These are phyloP conservation scores for Drosophila rhopaloa DNA, from an alignment of 1,140 invertebrate species.

Conservation along the genomic window DNA sequence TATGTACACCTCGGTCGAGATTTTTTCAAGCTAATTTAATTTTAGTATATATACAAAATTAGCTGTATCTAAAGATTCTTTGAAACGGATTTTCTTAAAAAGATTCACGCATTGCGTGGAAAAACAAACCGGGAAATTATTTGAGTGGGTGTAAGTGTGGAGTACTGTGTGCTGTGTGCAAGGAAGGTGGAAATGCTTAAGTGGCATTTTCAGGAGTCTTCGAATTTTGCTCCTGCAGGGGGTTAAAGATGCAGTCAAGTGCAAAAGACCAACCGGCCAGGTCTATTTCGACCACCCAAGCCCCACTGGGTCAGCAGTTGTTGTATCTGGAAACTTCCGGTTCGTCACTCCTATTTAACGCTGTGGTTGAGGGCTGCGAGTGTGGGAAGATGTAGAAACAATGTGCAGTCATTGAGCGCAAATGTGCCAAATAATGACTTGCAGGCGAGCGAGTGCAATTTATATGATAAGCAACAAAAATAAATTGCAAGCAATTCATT, in stretches of 20 bases:
- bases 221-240: conserved; percentile 6
- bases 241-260: conserved; percentile 69
- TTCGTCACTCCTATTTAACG: conserved; percentile 65
- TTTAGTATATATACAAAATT: too few species aligned
- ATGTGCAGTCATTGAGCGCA: conserved; percentile 81
- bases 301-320: conserved; percentile 46
- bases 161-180: conserved; percentile 3
- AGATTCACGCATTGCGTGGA: neutral
- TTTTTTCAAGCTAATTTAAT: too few species aligned
- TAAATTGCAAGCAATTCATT: conserved; percentile 81
- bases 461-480: conserved; percentile 82
- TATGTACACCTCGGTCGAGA: too few species aligned
- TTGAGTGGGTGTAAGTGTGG: conserved; percentile 19
- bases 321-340: conserved; percentile 74
- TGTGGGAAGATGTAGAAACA: conserved; percentile 50
- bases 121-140: conserved; percentile 44
- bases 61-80: neutral
- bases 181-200: conserved; percentile 44
- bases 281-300: conserved; percentile 6
- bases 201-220: conserved; percentile 51
- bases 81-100: neutral
- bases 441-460: conserved; percentile 76
- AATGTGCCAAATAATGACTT: conserved; percentile 82
- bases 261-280: conserved; percentile 67
- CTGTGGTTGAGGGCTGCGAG: conserved; percentile 10